phyloP scores from a whole-genome alignment of 2,113 vertebrate genomes.

The Lagenorhynchus albirostris region DNA sequence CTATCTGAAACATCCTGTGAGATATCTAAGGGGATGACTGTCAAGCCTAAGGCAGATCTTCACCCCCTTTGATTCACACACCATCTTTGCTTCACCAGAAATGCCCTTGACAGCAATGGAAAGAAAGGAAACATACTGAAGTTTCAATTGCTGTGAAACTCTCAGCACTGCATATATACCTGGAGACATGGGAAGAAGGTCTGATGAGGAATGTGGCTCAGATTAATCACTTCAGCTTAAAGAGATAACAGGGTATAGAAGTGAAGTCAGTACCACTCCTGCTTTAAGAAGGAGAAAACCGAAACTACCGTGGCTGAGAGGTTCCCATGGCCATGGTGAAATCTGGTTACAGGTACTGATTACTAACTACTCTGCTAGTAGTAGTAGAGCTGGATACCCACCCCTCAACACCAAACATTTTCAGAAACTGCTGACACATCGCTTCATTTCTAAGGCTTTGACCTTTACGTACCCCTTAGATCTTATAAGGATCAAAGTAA shows the following conservation, averaged over 20 bases:
- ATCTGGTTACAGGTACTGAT: background rate
- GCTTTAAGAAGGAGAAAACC: background rate
- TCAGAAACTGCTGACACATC: background rate
- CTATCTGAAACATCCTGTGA: background rate
- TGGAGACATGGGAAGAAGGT: slow-evolving; percentile 94
- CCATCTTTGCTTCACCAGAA: background rate
- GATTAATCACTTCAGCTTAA: slow-evolving; percentile 82
- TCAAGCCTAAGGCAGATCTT: background rate
- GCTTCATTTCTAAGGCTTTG: background rate
- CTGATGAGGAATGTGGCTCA: slow-evolving; percentile 87
- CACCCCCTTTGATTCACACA: background rate
- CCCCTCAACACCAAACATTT: background rate
- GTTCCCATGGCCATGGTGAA: accelerated
- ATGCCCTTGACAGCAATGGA: background rate
- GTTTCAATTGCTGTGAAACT: slow-evolving; percentile 91
- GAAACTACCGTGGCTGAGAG: background rate
- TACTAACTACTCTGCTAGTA: background rate
- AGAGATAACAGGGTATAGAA: slow-evolving; percentile 15
- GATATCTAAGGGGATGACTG: background rate
- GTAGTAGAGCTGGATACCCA: background rate
- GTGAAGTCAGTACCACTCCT: background rate
- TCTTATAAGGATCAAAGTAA: background rate
- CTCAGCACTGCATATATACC: slow-evolving; percentile 93
- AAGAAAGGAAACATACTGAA: slow-evolving; percentile 81
- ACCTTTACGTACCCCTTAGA: background rate